Conservation (phyloP, 2,113 vertebrate genomes). For the Leptobrachium ailaonicum region DNA sequence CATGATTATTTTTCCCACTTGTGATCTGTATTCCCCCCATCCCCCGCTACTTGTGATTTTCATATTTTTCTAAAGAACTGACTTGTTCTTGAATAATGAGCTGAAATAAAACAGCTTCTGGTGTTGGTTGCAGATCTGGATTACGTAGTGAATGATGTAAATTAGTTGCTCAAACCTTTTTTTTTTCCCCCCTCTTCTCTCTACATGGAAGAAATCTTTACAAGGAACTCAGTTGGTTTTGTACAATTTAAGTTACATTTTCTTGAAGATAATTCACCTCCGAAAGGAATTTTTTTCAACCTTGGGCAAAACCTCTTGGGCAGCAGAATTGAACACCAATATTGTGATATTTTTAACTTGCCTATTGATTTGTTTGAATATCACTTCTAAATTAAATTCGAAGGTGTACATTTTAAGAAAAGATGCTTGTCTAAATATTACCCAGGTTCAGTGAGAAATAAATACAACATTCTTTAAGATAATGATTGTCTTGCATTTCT, state of each 20-base stretch:
- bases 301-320: constrained; percentile 62
- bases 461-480: constrained; percentile 82
- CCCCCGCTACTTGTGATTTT: constrained; percentile 64
- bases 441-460: constrained; percentile 87
- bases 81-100: constrained; percentile 66
- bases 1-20: too few species aligned
- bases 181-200: constrained; percentile 67
- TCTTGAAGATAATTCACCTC: constrained; percentile 77
- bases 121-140: constrained; percentile 65
- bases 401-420: constrained; percentile 79
- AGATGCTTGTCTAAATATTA: constrained; percentile 76
- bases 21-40: too few species aligned
- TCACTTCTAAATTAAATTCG: constrained; percentile 70
- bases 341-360: constrained; percentile 59
- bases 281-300: constrained; percentile 74
- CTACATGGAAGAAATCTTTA: constrained; percentile 67
- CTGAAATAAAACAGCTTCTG: constrained; percentile 62
- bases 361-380: constrained; percentile 66
- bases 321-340: constrained; percentile 69
- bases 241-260: constrained; percentile 79
- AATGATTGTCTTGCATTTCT: constrained; percentile 5
- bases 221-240: constrained; percentile 75
- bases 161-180: constrained; percentile 76
- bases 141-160: constrained; percentile 78
- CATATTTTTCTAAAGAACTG: constrained; percentile 62